Evolutionary conservation across 2,797 vertebrate species (phyloP).

Genomic region (Amniataba percoides): DNA sequence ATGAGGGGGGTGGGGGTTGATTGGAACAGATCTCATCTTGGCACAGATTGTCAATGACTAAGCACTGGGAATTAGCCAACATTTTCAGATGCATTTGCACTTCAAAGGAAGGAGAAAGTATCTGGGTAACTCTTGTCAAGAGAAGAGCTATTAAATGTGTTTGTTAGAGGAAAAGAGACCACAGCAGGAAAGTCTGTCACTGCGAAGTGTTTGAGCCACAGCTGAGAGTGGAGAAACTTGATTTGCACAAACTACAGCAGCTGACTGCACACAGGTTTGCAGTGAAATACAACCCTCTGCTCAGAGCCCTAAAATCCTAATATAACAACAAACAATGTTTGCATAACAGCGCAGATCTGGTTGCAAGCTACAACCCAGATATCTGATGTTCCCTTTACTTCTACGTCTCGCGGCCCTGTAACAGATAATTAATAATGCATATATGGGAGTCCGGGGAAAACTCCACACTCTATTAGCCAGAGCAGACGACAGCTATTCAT

Average conservation of each 20-base stretch:
- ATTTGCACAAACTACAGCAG: background rate
- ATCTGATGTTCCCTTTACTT: conserved; percentile 41
- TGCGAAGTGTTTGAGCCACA: conserved; percentile 18
- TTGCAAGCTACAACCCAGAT: conserved; percentile 54
- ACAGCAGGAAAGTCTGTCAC: conserved; percentile 16
- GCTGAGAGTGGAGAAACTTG: conserved; percentile 2
- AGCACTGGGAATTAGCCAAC: conserved; percentile 61
- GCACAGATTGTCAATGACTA: conserved; percentile 65
- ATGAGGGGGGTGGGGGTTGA: conserved; percentile 18
- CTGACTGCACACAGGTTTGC: conserved; percentile 6
- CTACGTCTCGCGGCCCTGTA: conserved; percentile 43
- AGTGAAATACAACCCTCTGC: conserved; percentile 4
- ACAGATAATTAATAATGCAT: conserved; percentile 82
- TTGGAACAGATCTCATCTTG: conserved; percentile 66
- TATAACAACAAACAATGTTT: conserved; percentile 61
- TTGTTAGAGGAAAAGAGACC: conserved; percentile 26
- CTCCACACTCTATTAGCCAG: conserved; percentile 70
- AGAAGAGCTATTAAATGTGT: conserved; percentile 17
- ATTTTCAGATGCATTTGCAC: conserved; percentile 55
- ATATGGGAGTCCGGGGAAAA: conserved; percentile 74
- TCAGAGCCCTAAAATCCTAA: conserved; percentile 18
- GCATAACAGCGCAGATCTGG: conserved; percentile 50
- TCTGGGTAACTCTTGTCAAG: conserved; percentile 25
- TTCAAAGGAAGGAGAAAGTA: conserved; percentile 36
- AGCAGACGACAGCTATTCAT: conserved; percentile 73